phyloP scores from a whole-genome alignment of 2,888 invertebrate species.

The Caenorhabditis doughertyi region DNA sequence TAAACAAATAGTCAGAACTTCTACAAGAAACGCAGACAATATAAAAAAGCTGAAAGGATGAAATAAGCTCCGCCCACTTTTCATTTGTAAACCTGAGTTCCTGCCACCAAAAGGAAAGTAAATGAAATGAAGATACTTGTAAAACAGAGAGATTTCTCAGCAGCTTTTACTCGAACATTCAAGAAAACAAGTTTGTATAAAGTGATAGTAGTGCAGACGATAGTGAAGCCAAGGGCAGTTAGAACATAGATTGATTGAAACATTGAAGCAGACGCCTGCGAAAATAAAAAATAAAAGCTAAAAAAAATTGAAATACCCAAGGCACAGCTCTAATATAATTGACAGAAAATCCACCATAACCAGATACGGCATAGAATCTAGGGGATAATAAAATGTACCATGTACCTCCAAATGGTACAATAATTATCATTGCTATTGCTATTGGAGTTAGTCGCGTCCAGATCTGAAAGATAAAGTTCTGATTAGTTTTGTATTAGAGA shows the following conservation, averaged over 20 bases:
- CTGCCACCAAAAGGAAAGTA: slow-evolving; percentile 27
- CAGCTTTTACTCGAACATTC: slow-evolving; percentile 20
- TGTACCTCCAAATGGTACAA: background rate
- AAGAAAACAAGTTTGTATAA: slow-evolving; percentile 32
- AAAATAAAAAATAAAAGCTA: background rate
- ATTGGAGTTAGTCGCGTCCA: background rate
- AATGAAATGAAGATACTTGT: slow-evolving; percentile 25
- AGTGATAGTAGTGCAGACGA: slow-evolving; percentile 20
- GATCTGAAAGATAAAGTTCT: too few relatives aligned
- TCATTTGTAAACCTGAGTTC: background rate
- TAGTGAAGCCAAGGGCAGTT: slow-evolving; percentile 16
- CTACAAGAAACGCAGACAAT: background rate
- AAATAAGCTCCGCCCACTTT: background rate
- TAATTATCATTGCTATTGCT: background rate
- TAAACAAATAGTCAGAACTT: background rate
- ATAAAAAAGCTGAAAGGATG: background rate
- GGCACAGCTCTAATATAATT: slow-evolving; percentile 29
- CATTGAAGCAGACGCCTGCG: slow-evolving; percentile 36
- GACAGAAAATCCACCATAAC: slow-evolving; percentile 36
- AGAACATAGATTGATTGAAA: slow-evolving; percentile 46
- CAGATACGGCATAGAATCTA: too few relatives aligned
- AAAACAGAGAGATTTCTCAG: slow-evolving; percentile 37
- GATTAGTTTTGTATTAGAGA: too few relatives aligned
- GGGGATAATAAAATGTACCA: slow-evolving; percentile 2
- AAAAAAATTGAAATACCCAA: slow-evolving; percentile 30